Conservation (phyloP, 2,797 vertebrate species). For the Pteropus rufus region DNA sequence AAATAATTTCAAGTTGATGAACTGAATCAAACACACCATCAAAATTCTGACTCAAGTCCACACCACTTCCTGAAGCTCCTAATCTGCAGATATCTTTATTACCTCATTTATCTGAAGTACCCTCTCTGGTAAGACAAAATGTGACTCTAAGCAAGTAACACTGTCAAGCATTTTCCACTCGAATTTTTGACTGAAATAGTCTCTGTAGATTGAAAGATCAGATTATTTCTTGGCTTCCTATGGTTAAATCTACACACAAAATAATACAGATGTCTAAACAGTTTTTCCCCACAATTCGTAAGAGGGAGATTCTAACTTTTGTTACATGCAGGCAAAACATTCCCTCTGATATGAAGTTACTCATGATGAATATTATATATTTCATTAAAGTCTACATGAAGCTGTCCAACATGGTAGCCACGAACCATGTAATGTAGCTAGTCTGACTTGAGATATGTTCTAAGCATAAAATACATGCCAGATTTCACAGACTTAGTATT, state of each 20-base stretch:
- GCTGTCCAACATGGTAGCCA: fast-evolving
- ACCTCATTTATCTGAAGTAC: neutral
- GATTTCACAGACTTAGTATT: neutral
- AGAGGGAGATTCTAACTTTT: neutral
- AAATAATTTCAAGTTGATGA: slow-evolving; percentile 20
- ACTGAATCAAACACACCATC: neutral
- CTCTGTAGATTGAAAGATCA: neutral
- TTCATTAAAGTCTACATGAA: neutral
- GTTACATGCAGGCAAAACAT: neutral
- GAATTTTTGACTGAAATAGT: neutral
- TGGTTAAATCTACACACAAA: neutral
- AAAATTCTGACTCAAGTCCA: neutral
- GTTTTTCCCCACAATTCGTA: neutral
- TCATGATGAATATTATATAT: neutral
- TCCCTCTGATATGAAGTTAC: neutral
- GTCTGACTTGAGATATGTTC: neutral
- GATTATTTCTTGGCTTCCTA: neutral
- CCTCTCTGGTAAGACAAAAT: neutral
- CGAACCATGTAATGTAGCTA: neutral
- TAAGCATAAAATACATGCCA: neutral
- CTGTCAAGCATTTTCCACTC: neutral
- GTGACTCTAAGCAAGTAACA: neutral
- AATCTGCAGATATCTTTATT: neutral
- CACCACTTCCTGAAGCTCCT: neutral
- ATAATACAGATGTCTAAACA: neutral